phyloP scores from a whole-genome alignment of 2,888 invertebrate genomes.

The Smittia aterrima region DNA sequence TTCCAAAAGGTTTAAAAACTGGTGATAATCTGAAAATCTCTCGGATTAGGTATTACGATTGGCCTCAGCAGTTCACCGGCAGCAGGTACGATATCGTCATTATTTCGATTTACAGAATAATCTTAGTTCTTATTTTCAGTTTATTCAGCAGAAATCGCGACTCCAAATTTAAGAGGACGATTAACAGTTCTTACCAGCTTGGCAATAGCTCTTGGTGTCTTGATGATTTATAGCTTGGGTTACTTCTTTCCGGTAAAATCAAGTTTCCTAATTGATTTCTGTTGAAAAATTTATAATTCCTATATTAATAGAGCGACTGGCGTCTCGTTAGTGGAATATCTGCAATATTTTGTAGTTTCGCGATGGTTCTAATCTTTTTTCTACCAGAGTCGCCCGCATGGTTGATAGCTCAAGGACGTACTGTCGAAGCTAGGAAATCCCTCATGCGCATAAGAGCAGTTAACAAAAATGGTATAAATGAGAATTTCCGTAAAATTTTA shows the following conservation, averaged over 20 bases:
- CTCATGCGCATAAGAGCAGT: conserved; percentile 63
- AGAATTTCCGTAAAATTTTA: no score
- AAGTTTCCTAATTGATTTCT: conserved; percentile 63
- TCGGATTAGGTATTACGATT: conserved; percentile 50
- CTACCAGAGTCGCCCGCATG: conserved; percentile 69
- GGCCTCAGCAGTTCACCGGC: conserved; percentile 52
- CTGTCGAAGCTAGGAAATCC: conserved; percentile 59
- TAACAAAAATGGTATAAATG: conserved; percentile 55
- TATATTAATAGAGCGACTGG: conserved; percentile 48
- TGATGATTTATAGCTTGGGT: conserved; percentile 64
- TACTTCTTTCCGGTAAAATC: conserved; percentile 50
- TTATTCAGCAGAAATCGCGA: conserved; percentile 53
- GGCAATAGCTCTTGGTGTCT: conserved; percentile 63
- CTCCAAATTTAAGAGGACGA: conserved; percentile 63
- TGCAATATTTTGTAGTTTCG: conserved; percentile 49
- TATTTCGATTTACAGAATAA: no score
- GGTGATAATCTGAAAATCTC: no score
- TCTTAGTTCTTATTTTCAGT: conserved; percentile 47
- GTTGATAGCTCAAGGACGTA: conserved; percentile 61
- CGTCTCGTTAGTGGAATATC: conserved; percentile 50
- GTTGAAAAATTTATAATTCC: no score
- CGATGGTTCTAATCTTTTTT: conserved; percentile 55
- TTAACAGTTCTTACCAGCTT: conserved; percentile 63
- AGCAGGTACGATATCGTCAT: conserved; percentile 44
- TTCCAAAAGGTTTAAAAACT: neutral